Evolutionary conservation across 2,113 vertebrate species (phyloP), one percentile per base, ranked within the genome.

Genomic region (Pseudois nayaur): DNA sequence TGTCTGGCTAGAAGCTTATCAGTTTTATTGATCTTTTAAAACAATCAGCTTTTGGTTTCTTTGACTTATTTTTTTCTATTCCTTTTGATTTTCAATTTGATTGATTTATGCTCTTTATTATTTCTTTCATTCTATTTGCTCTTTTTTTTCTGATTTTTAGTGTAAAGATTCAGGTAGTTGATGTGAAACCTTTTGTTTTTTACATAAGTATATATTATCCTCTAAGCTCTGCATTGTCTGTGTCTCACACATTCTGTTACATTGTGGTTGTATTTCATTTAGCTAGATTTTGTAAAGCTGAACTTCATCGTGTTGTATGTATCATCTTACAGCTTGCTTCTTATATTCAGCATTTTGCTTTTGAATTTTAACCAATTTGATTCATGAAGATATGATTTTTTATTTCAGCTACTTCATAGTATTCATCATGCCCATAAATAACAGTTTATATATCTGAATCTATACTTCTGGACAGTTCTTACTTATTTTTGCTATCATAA

Each of bases 1-100:
- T 92, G 21, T 93, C 9, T 95, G 67, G 36, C 59, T 97, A 88
- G 86, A 91, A 15, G 36, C 27, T 78, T 95, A 81, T 95, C 74
- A 92, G 67, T 95, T 95, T 86, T 50, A 91, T 97, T 25, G 59
- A 95, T 91, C 36, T 85, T 94, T 97, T 88, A 9, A 54, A 91
- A 82, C 52, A 94, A 67, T 64, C 17, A 54, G 10, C 64, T 94
- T 93, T 97, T 19, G 3, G 43, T 92, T 74, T 90, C 23, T 62
- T 90, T 91, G 43, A 40, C 55, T 84, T 93, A 94, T 96, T 16
- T 87, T 48, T 50, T 79, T 19, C 16, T 52, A 62, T 86, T 87
- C 33, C 55, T 91, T 93, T 55, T 59, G 2, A 14, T 90, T 96
- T 84, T 95, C 19, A 62, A 7, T 9, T 91, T 89, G 62, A 86